phyloP scores from a whole-genome alignment of 2,797 vertebrate genomes.

The Sebastes minor region DNA sequence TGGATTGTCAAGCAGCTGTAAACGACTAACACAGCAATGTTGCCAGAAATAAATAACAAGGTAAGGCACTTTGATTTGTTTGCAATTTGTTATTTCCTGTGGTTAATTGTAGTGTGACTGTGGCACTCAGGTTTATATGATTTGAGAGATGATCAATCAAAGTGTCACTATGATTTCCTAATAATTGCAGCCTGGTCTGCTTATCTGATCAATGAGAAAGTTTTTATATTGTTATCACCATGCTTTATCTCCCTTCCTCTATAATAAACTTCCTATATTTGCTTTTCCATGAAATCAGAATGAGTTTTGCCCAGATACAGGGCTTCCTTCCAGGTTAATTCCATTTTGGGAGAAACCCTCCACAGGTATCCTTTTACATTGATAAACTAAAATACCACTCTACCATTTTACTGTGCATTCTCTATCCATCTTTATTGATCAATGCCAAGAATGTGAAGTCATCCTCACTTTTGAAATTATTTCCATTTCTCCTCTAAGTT shows the following conservation, averaged over 20 bases:
- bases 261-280: neutral
- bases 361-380: constrained; percentile 18
- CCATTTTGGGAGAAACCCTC: neutral
- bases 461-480: constrained; percentile 1
- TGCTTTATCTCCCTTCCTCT: neutral
- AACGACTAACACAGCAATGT: constrained; percentile 73
- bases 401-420: neutral
- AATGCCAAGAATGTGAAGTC: neutral
- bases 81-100: neutral
- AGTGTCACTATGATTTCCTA: neutral
- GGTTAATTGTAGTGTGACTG: neutral
- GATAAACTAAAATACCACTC: neutral
- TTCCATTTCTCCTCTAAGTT: constrained; percentile 10
- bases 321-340: constrained; percentile 25
- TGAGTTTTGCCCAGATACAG: constrained; percentile 31
- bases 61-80: constrained; percentile 63
- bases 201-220: neutral
- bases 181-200: neutral
- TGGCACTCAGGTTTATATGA: neutral
- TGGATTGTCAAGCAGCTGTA: constrained; percentile 39
- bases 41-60: constrained; percentile 87
- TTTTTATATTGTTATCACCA: neutral
- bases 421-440: neutral
- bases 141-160: neutral
- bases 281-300: neutral